Evolutionary conservation across 2,113 vertebrate species (phyloP).

Genomic region (Zosterops pallidus): DNA sequence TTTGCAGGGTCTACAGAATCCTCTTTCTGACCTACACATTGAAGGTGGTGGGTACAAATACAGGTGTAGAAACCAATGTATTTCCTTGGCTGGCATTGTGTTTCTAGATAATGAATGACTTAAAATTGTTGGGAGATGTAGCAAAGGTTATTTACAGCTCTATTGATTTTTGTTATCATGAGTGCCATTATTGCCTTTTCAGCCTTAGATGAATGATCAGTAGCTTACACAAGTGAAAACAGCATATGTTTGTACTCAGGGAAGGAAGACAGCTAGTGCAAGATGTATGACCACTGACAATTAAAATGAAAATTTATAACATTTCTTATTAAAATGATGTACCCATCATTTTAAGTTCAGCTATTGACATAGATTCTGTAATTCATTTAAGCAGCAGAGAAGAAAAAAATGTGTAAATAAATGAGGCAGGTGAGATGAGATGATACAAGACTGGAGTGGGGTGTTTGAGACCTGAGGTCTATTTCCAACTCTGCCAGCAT

Average conservation of each 20-base stretch:
- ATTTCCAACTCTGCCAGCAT: neutral
- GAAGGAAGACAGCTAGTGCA: neutral
- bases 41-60: neutral
- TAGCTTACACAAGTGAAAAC: neutral
- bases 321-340: neutral
- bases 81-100: neutral
- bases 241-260: neutral
- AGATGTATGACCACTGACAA: neutral
- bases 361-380: neutral
- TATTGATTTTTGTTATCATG: constrained; percentile 38
- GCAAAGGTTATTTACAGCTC: constrained; percentile 37
- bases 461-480: neutral
- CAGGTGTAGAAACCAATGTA: neutral
- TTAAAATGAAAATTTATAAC: neutral
- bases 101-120: constrained; percentile 11
- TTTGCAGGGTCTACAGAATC: neutral
- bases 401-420: neutral
- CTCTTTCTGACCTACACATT: neutral
- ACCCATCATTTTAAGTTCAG: neutral
- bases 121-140: neutral
- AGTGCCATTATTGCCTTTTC: constrained; percentile 5
- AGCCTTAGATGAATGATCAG: constrained; percentile 15
- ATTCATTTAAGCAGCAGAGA: neutral
- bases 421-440: neutral
- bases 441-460: neutral